These are phyloP conservation scores for Crotalus helleri DNA, from an alignment of 2,113 vertebrate species.

Conservation along the genomic window DNA sequence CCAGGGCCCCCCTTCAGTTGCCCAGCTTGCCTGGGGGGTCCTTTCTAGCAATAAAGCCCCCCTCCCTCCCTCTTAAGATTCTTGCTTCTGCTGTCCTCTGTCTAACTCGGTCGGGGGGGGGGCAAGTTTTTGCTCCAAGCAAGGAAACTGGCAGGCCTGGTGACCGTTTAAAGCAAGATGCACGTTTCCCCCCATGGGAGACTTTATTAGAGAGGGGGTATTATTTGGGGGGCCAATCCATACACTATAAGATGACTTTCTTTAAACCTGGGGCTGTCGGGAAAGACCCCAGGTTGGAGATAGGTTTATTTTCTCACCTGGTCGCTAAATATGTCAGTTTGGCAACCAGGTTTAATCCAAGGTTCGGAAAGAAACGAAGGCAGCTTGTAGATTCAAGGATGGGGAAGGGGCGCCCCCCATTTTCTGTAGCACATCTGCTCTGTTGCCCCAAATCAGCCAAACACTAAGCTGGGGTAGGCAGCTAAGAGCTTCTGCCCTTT, in stretches of 20 bases:
- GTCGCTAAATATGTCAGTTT: not conserved
- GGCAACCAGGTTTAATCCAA: not conserved
- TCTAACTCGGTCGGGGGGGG: too few species aligned
- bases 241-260: too few species aligned
- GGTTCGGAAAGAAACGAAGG: not conserved
- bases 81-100: too few species aligned
- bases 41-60: not conserved
- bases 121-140: not conserved
- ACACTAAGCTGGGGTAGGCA: not conserved
- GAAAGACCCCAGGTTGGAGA: not conserved
- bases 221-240: not conserved
- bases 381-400: too few species aligned
- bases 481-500: not conserved
- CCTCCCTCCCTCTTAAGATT: too few species aligned
- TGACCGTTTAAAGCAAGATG: not conserved
- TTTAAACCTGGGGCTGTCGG: too few species aligned
- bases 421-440: not conserved
- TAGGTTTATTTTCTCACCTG: not conserved
- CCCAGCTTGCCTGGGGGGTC: not conserved
- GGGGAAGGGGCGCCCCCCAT: not conserved
- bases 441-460: too few species aligned
- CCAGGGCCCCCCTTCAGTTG: too few species aligned
- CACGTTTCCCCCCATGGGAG: too few species aligned
- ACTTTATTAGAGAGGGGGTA: not conserved
- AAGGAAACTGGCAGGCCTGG: too few species aligned